Base-by-base conservation (phyloP, 2,888 invertebrate genomes). In the Tipula lateralis region DNA sequence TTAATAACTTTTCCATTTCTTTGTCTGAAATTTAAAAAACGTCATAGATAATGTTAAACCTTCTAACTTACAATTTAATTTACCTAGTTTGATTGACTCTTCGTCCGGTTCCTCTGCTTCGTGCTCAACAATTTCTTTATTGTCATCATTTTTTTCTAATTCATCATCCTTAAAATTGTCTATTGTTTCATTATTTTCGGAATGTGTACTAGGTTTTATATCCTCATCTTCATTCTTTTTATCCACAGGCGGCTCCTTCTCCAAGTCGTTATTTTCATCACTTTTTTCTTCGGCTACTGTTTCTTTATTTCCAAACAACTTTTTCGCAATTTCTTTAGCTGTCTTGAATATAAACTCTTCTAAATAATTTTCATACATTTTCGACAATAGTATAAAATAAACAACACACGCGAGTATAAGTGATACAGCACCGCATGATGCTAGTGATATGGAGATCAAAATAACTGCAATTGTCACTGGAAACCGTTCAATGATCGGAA, bases 401-500 rank as follows among this genome's bases (percentile, higher is more conserved):
- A 94, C 93, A 0, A 93, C 90, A 3, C 93, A 91, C 0, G 94
- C 95, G 7, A 93, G 90, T 6, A 92, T 90, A 84, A 96, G 90
- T 0, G 94, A 93, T 5, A 96, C 91, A 1, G 95, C 95, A 3
- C 96, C 96, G 88, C 96, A 96, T 0, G 95, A 93, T 13, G 93
- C 90, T 13, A 93, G 91, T 19, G 93, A 92, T 4, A 95, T 90
- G 44, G 93, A 92, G 29, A 95, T 89, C 0, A 96, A 89, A 1
- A 93, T 88, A 0, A 92, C 92, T 12, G 94, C 94, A 83, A 94
- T 93, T 0, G 94, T 89, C 86, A 94, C 89, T 0, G 96, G 96
- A 39, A 95, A 91, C 87, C 93, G 92, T 86, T 94, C 93, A 84
- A 96, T 90, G 19, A 93, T 93, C 6, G 92, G 91, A 39, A 95